Percentiles rank a stretch among this genome's conserved stretches.
phyloP scores from a whole-genome alignment of 1,140 invertebrate species.

The Drosophila persimilis region DNA sequence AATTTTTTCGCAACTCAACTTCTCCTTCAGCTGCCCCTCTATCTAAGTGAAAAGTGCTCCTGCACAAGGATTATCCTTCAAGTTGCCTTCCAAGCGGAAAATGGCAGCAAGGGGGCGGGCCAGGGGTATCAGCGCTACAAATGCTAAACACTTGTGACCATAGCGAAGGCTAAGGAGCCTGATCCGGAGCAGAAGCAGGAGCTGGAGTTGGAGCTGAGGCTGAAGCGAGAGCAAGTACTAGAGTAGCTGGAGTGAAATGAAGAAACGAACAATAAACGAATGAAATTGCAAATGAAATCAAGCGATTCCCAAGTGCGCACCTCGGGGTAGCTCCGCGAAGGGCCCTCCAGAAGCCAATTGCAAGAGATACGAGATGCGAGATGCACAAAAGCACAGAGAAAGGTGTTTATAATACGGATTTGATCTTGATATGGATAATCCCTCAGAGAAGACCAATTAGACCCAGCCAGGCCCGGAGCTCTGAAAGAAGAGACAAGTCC shows the following conservation, averaged over 20 bases:
- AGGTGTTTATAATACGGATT: conserved; percentile 34
- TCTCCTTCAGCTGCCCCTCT: conserved; percentile 10
- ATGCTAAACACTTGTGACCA: conserved; percentile 47
- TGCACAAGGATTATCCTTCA: conserved; percentile 39
- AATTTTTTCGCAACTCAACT: conserved; percentile 61
- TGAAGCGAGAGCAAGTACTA: too few species aligned
- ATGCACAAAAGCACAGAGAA: conserved; percentile 2
- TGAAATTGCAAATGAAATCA: conserved; percentile 44
- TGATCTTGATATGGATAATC: conserved; percentile 42
- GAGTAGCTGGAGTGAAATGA: conserved; percentile 25
- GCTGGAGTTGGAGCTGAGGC: too few species aligned
- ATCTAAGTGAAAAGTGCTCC: conserved; percentile 39
- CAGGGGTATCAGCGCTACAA: conserved; percentile 26
- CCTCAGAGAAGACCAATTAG: conserved; percentile 20
- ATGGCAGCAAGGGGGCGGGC: conserved; percentile 1
- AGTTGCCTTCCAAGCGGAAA: conserved; percentile 44
- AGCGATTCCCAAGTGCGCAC: conserved; percentile 15
- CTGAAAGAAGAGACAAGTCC: background rate
- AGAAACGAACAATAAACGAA: conserved; percentile 33
- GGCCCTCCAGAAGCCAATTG: too few species aligned
- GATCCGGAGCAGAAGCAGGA: background rate
- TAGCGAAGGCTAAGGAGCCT: background rate
- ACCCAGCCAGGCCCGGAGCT: background rate
- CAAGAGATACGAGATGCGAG: background rate
- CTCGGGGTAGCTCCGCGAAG: too few species aligned